phyloP scores from a whole-genome alignment of 2,888 invertebrate genomes.

The Nomada lathburiana region DNA sequence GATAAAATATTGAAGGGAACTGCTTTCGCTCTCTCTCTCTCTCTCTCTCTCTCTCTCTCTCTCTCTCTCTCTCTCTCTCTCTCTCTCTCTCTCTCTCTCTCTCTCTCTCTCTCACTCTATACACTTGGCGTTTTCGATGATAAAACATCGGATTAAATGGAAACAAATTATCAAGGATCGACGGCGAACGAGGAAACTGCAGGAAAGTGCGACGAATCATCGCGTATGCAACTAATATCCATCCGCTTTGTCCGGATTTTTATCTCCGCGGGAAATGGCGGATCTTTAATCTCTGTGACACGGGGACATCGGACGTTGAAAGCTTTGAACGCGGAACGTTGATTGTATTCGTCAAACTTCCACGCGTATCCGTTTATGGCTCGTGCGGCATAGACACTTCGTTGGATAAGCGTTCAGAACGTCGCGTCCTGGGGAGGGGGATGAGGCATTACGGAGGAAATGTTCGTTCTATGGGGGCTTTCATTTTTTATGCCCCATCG shows the following conservation, averaged over 20 bases:
- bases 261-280: conserved; percentile 28
- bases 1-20: too few relatives aligned
- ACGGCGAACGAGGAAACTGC: neutral
- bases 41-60: too few relatives aligned
- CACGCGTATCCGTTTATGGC: conserved; percentile 18
- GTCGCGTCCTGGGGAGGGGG: neutral
- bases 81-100: too few relatives aligned
- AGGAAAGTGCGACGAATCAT: conserved; percentile 1
- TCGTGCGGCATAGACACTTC: conserved; percentile 7
- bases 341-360: conserved; percentile 57
- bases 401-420: conserved; percentile 5
- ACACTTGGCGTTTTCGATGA: too few relatives aligned
- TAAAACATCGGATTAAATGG: neutral
- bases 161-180: neutral
- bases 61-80: too few relatives aligned
- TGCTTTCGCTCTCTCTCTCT: too few relatives aligned
- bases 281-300: conserved; percentile 47
- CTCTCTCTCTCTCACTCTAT: too few relatives aligned
- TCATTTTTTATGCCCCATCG: neutral
- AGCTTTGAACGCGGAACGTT: conserved; percentile 48
- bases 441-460: conserved; percentile 7
- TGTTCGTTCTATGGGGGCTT: neutral
- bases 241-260: conserved; percentile 37
- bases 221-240: conserved; percentile 41
- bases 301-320: conserved; percentile 45